Base-by-base conservation (phyloP, 1,140 invertebrate genomes). In the Caenorhabditis brenneri region DNA sequence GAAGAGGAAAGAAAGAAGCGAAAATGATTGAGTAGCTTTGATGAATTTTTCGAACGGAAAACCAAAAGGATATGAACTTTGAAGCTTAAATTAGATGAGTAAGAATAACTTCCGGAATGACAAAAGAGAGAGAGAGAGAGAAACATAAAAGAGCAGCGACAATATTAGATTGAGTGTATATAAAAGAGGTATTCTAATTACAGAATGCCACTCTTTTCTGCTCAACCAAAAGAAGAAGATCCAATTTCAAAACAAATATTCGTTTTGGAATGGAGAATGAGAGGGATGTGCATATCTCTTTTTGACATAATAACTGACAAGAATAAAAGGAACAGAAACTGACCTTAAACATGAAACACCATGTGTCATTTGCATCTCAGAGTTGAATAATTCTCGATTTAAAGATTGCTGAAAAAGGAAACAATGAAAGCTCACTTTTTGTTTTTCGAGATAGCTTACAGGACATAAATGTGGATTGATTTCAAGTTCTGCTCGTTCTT, bases 401-500 rank as follows among this genome's bases (percentile, higher is more conserved):
- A 74, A 74, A 42, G 65, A 46, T 29, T 42, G 33, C 65, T 74
- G 65, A 42, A 74, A 74, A 74, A 55, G 12, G 48, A 51, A 51
- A n/a, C 15, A n/a, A 51, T 16, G 19, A 16, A 16, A 51, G 19
- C 19, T 19, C 6, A 22, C 3, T n/a, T n/a, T n/a, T 7, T 0
- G 15, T n/a, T 24, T 55, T 29, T 74, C 6, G 6, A 0, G 10
- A 74, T 9, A 65, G 46, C 65, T 74, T 42, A 74, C 65, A 19
- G 65, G 65, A 42, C 65, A 74, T 74, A 74, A 74, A 74, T 74
- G 65, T 36, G 69, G 48, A 58, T 83, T 51, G 39, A 69, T 83
- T 27, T 83, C 82, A 22, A 80, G 80, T 42, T 88, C 87, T 29
- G 88, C 84, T 80, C 91, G 83, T 84, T 92, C 91, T 84, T 91